Conservation (phyloP, 2,888 invertebrate genomes). For the Prosopocoilus inquinatus region DNA sequence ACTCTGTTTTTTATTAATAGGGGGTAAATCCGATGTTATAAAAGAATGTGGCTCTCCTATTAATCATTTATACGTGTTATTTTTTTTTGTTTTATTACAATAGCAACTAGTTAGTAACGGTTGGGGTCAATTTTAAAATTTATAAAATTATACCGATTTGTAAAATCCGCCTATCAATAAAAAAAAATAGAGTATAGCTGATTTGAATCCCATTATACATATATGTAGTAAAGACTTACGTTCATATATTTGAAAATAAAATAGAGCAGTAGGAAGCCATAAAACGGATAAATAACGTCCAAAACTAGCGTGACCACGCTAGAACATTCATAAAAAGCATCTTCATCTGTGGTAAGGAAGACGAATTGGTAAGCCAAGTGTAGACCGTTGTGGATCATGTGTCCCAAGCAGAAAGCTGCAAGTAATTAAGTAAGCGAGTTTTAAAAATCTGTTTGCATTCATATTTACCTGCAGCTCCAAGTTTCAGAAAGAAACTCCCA, state of each 20-base stretch:
- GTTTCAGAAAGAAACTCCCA: constrained; percentile 71
- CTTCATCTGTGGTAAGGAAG: constrained; percentile 55
- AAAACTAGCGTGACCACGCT: constrained; percentile 60
- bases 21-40: background rate
- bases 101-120: no score
- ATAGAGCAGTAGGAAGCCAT: constrained; percentile 73
- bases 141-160: no score
- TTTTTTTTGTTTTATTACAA: background rate
- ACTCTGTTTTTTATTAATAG: no score
- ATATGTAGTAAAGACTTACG: constrained; percentile 52
- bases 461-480: constrained; percentile 66
- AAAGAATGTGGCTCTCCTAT: no score
- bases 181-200: no score
- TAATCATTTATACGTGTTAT: no score
- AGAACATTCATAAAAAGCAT: constrained; percentile 61
- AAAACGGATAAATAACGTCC: constrained; percentile 69
- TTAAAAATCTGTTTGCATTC: background rate
- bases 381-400: constrained; percentile 72
- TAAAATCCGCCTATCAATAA: no score
- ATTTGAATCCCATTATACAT: no score
- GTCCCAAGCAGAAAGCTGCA: constrained; percentile 75
- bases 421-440: constrained; percentile 22
- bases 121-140: no score
- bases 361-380: constrained; percentile 68
- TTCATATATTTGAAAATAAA: constrained; percentile 82